Conservation (phyloP, 30 jellyfish, hydroid and myxozoan species). For the Pseudorhiza aurosa region DNA sequence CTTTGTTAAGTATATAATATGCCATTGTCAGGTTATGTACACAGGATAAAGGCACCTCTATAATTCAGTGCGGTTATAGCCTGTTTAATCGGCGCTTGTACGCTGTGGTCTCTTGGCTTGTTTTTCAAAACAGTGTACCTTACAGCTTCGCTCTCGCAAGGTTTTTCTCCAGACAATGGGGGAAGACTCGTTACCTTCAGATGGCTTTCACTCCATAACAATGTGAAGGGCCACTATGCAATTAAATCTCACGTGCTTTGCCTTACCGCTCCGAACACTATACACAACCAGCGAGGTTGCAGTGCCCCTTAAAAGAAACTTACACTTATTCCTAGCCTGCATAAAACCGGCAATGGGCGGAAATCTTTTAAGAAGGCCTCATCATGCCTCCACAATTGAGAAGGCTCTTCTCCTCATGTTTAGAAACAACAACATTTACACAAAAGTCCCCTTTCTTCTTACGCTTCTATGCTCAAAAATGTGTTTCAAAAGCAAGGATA, state of each 20-base stretch:
- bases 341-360: conserved; percentile 7
- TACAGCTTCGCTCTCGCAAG: neutral
- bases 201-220: conserved; percentile 12
- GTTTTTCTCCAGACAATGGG: conserved; percentile 22
- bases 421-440: conserved; percentile 53
- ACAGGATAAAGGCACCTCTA: conserved; percentile 34
- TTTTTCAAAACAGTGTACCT: conserved; percentile 33
- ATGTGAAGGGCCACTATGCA: conserved; percentile 9
- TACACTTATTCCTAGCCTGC: neutral
- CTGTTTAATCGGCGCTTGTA: conserved; percentile 61
- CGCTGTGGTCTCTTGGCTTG: conserved; percentile 37
- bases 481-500: conserved; percentile 12
- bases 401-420: conserved; percentile 1
- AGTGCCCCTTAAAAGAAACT: neutral
- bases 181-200: neutral
- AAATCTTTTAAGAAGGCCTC: neutral
- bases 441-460: conserved; percentile 32
- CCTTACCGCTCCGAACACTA: conserved; percentile 13
- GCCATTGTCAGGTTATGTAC: conserved; percentile 54
- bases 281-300: conserved; percentile 16
- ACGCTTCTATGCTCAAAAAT: conserved; percentile 40
- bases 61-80: conserved; percentile 17
- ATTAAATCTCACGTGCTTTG: conserved; percentile 43
- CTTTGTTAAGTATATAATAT: neutral
- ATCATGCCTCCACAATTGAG: conserved; percentile 70